A percentile compares a stretch with the other conserved stretches of the same genome.
phyloP scores from a whole-genome alignment of 2,888 invertebrate genomes.

The Liopterus haemorrhoidalis region DNA sequence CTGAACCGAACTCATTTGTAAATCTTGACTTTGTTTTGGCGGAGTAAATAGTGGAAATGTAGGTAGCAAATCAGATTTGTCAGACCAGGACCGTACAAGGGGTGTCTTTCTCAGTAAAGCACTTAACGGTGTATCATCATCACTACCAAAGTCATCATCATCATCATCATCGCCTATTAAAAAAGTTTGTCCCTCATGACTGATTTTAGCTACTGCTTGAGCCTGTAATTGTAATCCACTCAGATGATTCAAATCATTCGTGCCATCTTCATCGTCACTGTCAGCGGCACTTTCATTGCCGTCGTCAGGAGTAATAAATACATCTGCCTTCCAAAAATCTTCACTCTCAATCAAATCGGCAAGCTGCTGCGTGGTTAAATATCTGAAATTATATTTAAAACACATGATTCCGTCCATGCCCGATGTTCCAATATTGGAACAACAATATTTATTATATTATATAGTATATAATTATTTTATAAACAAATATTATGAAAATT shows the following conservation, averaged over 20 bases:
- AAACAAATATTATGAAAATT: too few species aligned
- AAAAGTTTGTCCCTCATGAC: constrained; percentile 7
- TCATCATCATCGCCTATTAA: constrained; percentile 6
- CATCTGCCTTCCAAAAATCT: constrained; percentile 28
- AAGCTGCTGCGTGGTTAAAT: constrained; percentile 22
- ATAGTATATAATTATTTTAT: neutral
- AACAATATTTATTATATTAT: constrained; percentile 12
- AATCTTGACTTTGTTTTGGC: constrained; percentile 6
- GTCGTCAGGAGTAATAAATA: constrained; percentile 29
- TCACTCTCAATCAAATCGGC: constrained; percentile 27
- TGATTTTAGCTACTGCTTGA: constrained; percentile 9
- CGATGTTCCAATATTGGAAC: constrained; percentile 22
- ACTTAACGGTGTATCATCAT: constrained; percentile 10
- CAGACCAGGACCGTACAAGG: constrained; percentile 8
- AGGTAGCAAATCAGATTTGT: constrained; percentile 3
- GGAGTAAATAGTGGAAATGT: constrained; percentile 1
- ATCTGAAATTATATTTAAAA: constrained; percentile 9
- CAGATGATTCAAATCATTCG: constrained; percentile 10
- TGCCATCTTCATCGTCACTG: constrained; percentile 7
- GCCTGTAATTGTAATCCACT: constrained; percentile 11
- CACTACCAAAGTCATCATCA: constrained; percentile 11
- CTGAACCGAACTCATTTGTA: neutral
- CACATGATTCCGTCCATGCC: constrained; percentile 13
- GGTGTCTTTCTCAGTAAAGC: neutral
- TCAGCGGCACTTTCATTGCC: constrained; percentile 14